phyloP scores from a whole-genome alignment of 2,797 vertebrate genomes.

The Setipinna tenuifilis region DNA sequence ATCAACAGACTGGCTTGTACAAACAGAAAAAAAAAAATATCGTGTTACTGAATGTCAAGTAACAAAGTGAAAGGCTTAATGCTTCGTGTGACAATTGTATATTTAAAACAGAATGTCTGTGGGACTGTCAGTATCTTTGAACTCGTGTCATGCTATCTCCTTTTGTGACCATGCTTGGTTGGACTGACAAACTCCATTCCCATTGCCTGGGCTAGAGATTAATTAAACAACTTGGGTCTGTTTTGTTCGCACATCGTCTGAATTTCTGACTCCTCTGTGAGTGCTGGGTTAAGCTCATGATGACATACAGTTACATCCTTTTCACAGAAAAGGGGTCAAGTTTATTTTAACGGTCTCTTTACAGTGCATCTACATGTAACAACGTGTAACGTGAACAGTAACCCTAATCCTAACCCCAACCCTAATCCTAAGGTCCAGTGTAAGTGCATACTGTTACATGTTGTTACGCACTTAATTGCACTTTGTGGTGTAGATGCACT shows the following conservation, averaged over 20 bases:
- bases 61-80: not conserved
- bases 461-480: no score
- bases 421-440: no score
- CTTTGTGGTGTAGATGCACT: no score
- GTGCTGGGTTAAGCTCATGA: not conserved
- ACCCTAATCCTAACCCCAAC: no score
- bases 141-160: not conserved
- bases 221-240: not conserved
- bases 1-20: not conserved
- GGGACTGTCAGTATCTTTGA: not conserved
- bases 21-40: not conserved
- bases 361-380: no score
- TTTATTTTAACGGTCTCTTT: no score
- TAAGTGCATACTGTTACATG: no score
- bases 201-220: not conserved
- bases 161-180: not conserved
- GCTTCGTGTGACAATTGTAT: constrained; percentile 6
- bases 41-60: constrained; percentile 3
- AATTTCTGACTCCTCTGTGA: not conserved
- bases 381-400: no score
- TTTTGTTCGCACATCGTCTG: not conserved
- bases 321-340: not conserved
- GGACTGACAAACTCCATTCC: not conserved
- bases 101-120: not conserved
- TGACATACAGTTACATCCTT: not conserved